Conservation (phyloP, 2,113 vertebrate species). For the Crotalus helleri region DNA sequence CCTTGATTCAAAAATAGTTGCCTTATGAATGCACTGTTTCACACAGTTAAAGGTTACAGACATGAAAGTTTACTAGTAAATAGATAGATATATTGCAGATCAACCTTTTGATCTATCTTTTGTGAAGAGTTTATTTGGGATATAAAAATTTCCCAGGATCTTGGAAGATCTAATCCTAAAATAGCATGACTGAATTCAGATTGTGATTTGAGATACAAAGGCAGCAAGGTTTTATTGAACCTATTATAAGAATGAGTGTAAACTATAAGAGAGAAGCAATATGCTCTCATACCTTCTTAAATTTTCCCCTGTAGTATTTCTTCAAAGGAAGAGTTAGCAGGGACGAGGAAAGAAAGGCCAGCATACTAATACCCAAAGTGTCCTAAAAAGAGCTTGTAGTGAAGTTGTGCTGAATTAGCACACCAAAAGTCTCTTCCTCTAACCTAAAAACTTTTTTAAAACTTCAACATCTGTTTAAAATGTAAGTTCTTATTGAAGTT, state of each 20-base stretch:
- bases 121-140: not conserved
- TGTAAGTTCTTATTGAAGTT: not conserved
- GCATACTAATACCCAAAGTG: not conserved
- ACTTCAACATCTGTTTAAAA: not conserved
- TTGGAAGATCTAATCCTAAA: not conserved
- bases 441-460: not conserved
- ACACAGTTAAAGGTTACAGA: too few species aligned
- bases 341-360: not conserved
- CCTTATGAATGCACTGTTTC: too few species aligned
- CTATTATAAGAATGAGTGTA: too few species aligned
- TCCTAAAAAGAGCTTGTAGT: not conserved
- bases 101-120: not conserved
- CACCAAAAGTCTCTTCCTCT: not conserved
- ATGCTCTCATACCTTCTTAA: not conserved
- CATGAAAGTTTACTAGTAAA: too few species aligned
- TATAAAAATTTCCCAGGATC: not conserved
- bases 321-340: not conserved
- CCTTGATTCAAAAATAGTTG: too few species aligned
- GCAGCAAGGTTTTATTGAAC: not conserved
- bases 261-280: not conserved
- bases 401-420: not conserved
- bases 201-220: too few species aligned
- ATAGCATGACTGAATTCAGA: not conserved
- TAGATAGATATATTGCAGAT: too few species aligned
- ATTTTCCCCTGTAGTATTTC: not conserved